Percentiles rank a stretch among this genome's conserved stretches.
phyloP scores from a whole-genome alignment of 1,140 invertebrate genomes.

The Himalopsyche phryganea region DNA sequence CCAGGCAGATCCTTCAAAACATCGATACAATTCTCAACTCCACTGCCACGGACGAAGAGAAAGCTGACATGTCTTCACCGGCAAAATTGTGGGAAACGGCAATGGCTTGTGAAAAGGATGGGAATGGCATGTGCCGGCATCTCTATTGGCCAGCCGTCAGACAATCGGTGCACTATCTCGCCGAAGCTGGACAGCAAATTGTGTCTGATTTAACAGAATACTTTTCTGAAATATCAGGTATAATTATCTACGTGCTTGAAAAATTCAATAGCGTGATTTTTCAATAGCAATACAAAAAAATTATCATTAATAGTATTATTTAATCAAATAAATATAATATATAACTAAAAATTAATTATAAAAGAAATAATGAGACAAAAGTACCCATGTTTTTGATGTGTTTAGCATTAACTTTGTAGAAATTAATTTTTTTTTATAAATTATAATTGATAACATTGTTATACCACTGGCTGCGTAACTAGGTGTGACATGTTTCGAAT shows the following conservation, averaged over 20 bases:
- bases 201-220: conserved; percentile 25
- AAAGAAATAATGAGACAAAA: too few species aligned
- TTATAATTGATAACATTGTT: too few species aligned
- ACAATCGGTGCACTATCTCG: conserved; percentile 13
- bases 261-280: too few species aligned
- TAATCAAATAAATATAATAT: too few species aligned
- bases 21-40: conserved; percentile 38
- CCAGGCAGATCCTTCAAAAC: conserved; percentile 39
- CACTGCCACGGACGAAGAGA: conserved; percentile 4
- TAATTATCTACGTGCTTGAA: neutral
- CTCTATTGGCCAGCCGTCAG: conserved; percentile 21
- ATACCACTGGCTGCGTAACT: too few species aligned
- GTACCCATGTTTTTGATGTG: too few species aligned
- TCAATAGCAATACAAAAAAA: too few species aligned
- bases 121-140: conserved; percentile 4
- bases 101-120: conserved; percentile 7
- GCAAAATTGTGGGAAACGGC: conserved; percentile 25
- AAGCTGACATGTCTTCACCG: neutral
- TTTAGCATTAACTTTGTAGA: too few species aligned
- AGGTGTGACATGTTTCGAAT: too few species aligned
- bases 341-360: too few species aligned
- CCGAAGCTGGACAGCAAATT: conserved; percentile 18
- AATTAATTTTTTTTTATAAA: too few species aligned
- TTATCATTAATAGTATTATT: too few species aligned
- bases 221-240: conserved; percentile 29